These are phyloP conservation scores for Seladonia tumulorum DNA, from an alignment of 2,888 invertebrate species.

Conservation along the genomic window DNA sequence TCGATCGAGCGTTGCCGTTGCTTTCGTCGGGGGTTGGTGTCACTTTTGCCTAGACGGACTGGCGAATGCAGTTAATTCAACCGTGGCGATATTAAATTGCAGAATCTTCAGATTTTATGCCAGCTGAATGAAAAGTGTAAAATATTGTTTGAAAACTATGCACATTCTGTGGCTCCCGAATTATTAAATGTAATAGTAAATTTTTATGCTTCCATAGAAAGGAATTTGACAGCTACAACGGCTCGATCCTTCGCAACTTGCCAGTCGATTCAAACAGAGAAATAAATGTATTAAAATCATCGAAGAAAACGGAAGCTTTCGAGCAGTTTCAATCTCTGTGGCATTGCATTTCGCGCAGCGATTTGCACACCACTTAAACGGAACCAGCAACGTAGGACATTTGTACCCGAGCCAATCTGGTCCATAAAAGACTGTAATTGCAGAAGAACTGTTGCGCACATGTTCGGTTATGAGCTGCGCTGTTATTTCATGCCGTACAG, in stretches of 20 bases:
- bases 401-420: not conserved
- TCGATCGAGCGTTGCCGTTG: not conserved
- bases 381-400: not conserved
- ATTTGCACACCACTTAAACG: not conserved
- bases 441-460: not conserved
- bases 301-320: not conserved
- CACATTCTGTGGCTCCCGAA: no score
- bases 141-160: no score
- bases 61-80: not conserved
- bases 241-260: no score
- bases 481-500: constrained; percentile 31
- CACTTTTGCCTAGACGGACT: not conserved
- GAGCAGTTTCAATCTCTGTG: not conserved
- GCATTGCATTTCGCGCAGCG: not conserved
- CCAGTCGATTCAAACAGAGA: not conserved
- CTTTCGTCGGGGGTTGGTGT: not conserved
- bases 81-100: not conserved
- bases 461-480: not conserved
- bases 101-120: not conserved
- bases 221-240: no score
- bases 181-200: no score
- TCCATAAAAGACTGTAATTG: not conserved
- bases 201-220: no score
- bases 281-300: not conserved
- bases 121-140: no score